These are phyloP conservation scores for Neomorphus geoffroyi DNA, from an alignment of 2,797 vertebrate species.

Conservation along the genomic window DNA sequence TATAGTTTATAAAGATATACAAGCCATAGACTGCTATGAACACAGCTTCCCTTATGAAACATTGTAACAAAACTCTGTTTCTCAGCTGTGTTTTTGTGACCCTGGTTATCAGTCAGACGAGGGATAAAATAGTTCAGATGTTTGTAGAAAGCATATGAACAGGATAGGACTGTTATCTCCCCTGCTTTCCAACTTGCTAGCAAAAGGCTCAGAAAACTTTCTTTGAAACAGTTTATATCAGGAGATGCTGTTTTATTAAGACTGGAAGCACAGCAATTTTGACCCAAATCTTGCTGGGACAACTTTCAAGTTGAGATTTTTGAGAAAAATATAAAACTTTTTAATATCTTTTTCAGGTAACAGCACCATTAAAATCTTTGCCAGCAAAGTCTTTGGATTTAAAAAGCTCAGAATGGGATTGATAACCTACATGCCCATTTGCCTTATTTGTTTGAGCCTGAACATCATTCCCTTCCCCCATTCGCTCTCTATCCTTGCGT, in stretches of 20 bases:
- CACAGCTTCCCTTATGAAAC: constrained; percentile 10
- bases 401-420: not conserved
- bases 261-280: not conserved
- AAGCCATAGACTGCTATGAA: not conserved
- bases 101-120: not conserved
- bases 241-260: not conserved
- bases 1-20: constrained; percentile 42
- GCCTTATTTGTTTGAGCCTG: not conserved
- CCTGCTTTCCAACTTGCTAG: not conserved
- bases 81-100: constrained; percentile 10
- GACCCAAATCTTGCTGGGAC: not conserved
- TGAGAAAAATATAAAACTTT: not conserved
- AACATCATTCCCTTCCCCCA: not conserved
- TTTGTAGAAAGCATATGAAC: not conserved
- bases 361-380: not conserved
- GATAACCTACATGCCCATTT: not conserved
- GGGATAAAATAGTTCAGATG: constrained; percentile 9
- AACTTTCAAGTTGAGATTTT: not conserved
- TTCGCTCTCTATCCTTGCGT: not conserved
- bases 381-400: not conserved
- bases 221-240: not conserved
- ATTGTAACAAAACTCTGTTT: not conserved
- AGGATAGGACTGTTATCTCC: not conserved
- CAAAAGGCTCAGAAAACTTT: not conserved
- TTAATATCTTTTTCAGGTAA: not conserved